Percentiles rank a stretch among this genome's conserved stretches.
These are phyloP conservation scores for Diploscapter pachys DNA, from an alignment of 1,140 invertebrate genomes.

Conservation along the genomic window DNA sequence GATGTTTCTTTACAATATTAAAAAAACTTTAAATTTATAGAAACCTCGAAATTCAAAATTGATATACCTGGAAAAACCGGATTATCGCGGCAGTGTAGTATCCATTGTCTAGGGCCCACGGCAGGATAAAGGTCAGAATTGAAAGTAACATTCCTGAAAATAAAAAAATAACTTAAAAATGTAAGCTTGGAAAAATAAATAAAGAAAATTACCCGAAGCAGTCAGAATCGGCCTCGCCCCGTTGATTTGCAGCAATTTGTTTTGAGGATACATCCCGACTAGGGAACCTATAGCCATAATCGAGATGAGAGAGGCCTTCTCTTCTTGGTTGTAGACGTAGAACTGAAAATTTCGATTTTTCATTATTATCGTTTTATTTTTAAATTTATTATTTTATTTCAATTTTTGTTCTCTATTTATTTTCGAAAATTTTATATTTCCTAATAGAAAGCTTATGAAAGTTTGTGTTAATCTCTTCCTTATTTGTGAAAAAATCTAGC, in stretches of 20 bases:
- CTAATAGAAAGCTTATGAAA: background rate
- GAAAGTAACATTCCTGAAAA: background rate
- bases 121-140: conserved; percentile 5
- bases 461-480: background rate
- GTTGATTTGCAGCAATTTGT: conserved; percentile 12
- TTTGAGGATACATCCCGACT: conserved; percentile 20
- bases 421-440: background rate
- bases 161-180: no score
- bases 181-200: no score
- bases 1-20: no score
- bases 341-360: conserved; percentile 7
- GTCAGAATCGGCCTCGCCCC: conserved; percentile 7
- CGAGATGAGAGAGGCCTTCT: conserved; percentile 16
- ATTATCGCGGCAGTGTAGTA: conserved; percentile 15
- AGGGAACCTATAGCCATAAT: conserved; percentile 22
- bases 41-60: no score
- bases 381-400: background rate
- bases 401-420: background rate
- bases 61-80: background rate
- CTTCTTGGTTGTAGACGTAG: conserved; percentile 16
- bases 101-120: conserved; percentile 14
- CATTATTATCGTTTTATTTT: background rate
- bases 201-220: background rate
- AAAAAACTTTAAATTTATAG: no score
- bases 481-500: no score